phyloP scores from a whole-genome alignment of 64 coral and sea anemone species.

The Montipora cactus region DNA sequence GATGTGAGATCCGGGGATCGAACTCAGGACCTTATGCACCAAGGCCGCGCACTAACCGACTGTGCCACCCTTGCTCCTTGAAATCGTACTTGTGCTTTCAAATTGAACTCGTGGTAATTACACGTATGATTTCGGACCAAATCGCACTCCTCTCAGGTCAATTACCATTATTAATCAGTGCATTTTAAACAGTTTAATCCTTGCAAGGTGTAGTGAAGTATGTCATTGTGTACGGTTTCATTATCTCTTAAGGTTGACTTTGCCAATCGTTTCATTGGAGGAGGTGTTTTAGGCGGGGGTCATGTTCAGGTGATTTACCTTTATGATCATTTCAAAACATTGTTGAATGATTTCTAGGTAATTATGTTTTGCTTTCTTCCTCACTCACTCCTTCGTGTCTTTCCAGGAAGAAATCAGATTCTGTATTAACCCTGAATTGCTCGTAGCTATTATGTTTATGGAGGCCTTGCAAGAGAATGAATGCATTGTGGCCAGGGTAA shows the following conservation, averaged over 20 bases:
- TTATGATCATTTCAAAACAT: too few species aligned
- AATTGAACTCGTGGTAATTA: too few species aligned
- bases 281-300: conserved; percentile 27
- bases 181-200: too few species aligned
- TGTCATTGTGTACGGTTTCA: neutral
- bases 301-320: conserved; percentile 25
- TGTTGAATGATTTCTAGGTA: neutral
- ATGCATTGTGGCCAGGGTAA: conserved; percentile 78
- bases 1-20: too few species aligned
- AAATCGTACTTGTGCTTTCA: too few species aligned
- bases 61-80: too few species aligned
- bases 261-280: conserved; percentile 41
- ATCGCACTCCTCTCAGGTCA: too few species aligned
- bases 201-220: neutral
- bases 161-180: too few species aligned
- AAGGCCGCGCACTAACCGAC: too few species aligned
- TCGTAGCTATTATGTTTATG: conserved; percentile 60
- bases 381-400: neutral
- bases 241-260: conserved; percentile 41
- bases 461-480: conserved; percentile 80
- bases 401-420: conserved; percentile 81
- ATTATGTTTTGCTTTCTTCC: neutral
- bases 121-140: too few species aligned
- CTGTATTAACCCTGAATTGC: conserved; percentile 70
- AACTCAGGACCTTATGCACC: too few species aligned